phyloP scores from a whole-genome alignment of 2,888 invertebrate genomes.

The Philhelius pedissequus region DNA sequence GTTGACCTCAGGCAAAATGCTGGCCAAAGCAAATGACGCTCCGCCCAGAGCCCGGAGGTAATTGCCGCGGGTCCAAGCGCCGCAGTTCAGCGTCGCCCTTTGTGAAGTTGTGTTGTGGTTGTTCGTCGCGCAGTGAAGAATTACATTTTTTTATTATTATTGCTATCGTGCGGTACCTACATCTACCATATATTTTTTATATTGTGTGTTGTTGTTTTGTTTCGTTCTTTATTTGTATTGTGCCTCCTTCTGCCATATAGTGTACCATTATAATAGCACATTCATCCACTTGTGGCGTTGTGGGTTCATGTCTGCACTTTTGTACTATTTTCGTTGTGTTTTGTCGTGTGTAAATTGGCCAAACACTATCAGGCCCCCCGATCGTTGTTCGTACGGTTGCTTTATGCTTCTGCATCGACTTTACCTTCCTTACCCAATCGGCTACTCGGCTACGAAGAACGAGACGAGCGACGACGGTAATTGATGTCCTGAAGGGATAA shows the following conservation, averaged over 20 bases:
- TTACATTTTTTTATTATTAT: conserved; percentile 28
- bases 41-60: conserved; percentile 75
- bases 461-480: conserved; percentile 41
- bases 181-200: neutral
- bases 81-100: conserved; percentile 68
- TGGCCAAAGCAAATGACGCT: conserved; percentile 61
- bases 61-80: conserved; percentile 71
- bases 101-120: conserved; percentile 59
- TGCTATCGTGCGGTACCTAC: conserved; percentile 18
- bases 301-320: conserved; percentile 63
- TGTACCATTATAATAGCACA: no score
- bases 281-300: conserved; percentile 20
- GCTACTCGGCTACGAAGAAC: neutral
- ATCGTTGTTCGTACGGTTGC: conserved; percentile 63
- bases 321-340: conserved; percentile 65
- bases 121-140: conserved; percentile 61
- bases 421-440: no score
- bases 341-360: conserved; percentile 66
- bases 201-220: conserved; percentile 32
- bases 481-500: conserved; percentile 69
- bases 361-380: conserved; percentile 52
- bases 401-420: conserved; percentile 31
- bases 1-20: conserved; percentile 61
- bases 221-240: conserved; percentile 6
- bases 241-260: conserved; percentile 25